Conservation (phyloP, 1,140 invertebrate genomes). For the Parapsyche elsis region DNA sequence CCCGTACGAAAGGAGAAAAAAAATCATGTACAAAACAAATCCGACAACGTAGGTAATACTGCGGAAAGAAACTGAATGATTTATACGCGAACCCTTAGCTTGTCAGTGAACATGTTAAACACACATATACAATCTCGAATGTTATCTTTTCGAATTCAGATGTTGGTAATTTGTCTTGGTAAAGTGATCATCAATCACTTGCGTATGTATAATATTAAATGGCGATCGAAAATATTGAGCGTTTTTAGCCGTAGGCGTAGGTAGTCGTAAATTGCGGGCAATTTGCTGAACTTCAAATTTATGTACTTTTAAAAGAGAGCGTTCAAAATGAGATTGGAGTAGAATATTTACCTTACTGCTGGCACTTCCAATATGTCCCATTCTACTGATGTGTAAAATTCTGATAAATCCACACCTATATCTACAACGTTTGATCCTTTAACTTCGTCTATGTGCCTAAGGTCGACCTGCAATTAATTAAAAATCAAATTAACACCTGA, state of each 20-base stretch:
- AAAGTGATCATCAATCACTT: slow-evolving; percentile 13
- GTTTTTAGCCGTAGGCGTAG: not conserved
- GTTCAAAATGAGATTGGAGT: not conserved
- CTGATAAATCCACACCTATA: slow-evolving; percentile 91
- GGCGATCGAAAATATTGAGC: slow-evolving; percentile 1
- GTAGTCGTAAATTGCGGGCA: not conserved
- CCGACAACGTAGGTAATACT: not conserved
- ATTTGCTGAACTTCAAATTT: not conserved
- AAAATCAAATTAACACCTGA: not conserved
- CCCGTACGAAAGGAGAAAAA: not conserved
- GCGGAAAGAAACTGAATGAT: slow-evolving; percentile 13
- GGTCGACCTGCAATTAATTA: slow-evolving; percentile 76
- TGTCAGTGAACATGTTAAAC: not conserved
- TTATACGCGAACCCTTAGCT: not conserved
- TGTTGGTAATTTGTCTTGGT: slow-evolving; percentile 13
- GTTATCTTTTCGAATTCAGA: slow-evolving; percentile 12
- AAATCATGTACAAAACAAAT: not conserved
- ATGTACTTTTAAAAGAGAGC: no score
- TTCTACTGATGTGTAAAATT: slow-evolving; percentile 96
- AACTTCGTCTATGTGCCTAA: slow-evolving; percentile 87
- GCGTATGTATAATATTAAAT: no score
- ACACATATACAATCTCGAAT: not conserved
- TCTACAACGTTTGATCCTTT: slow-evolving; percentile 85
- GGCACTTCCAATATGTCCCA: slow-evolving; percentile 98
- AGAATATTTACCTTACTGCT: slow-evolving; percentile 77